These are phyloP conservation scores for Saccopteryx bilineata DNA, from an alignment of 2,113 vertebrate genomes.

Conservation along the genomic window DNA sequence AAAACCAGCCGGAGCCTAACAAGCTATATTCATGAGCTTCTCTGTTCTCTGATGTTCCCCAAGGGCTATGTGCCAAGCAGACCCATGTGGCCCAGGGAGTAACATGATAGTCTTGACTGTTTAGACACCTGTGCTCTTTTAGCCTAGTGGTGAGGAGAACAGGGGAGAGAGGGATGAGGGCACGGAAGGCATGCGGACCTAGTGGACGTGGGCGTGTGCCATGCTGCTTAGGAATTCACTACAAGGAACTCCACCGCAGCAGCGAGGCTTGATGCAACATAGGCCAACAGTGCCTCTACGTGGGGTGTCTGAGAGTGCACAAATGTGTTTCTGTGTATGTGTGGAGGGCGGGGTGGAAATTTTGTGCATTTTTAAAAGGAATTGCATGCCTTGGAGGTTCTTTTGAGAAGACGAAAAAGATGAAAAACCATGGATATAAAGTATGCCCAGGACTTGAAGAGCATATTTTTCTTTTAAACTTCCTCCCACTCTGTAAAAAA, in stretches of 20 bases:
- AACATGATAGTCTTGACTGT: conserved; percentile 63
- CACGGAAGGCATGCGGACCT: neutral
- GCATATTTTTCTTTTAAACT: conserved; percentile 46
- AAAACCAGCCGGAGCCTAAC: conserved; percentile 40
- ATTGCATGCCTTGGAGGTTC: conserved; percentile 13
- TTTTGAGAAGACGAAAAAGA: conserved; percentile 53
- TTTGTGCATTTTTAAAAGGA: conserved; percentile 18
- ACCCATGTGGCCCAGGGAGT: conserved; percentile 9
- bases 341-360: neutral
- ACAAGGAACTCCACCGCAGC: neutral
- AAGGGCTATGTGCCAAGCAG: neutral
- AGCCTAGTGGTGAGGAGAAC: neutral
- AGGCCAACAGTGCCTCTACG: conserved; percentile 70
- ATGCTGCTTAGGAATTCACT: neutral
- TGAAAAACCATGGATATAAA: neutral
- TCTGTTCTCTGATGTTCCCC: conserved; percentile 63
- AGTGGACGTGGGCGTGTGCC: neutral
- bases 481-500: neutral
- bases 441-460: neutral
- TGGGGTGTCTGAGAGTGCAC: conserved; percentile 40
- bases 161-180: neutral
- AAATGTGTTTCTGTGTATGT: neutral
- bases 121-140: conserved; percentile 63
- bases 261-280: neutral
- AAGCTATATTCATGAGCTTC: conserved; percentile 68